A percentile compares a stretch with the other conserved stretches of the same genome.
Evolutionary conservation across 2,113 vertebrate genomes (phyloP).

Genomic region (Odocoileus virginianus): DNA sequence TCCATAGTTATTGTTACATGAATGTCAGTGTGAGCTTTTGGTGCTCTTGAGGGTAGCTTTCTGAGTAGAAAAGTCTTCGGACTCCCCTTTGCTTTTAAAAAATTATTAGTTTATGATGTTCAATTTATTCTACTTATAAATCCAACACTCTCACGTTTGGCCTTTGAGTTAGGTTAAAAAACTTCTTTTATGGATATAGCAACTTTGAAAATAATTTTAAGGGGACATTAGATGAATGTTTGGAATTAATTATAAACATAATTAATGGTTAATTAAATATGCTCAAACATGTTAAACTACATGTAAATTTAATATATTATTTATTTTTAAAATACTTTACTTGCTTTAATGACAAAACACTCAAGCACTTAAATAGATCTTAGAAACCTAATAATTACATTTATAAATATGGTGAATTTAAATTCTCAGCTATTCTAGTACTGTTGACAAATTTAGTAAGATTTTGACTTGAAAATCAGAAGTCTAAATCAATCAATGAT

Average conservation of each 20-base stretch:
- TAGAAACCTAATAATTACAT: not conserved
- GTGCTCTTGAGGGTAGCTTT: not conserved
- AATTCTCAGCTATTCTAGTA: not conserved
- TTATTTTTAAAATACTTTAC: not conserved
- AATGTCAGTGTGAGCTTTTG: not conserved
- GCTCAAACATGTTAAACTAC: not conserved
- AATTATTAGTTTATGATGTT: not conserved
- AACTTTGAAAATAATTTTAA: not conserved
- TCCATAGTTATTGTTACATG: no score
- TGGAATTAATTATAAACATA: not conserved
- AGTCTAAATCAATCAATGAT: not conserved
- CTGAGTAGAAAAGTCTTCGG: not conserved
- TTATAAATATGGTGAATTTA: not conserved
- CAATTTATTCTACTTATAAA: not conserved
- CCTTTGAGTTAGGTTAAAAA: not conserved
- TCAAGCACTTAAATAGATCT: not conserved
- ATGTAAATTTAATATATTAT: not conserved
- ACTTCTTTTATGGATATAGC: not conserved
- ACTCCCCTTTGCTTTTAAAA: not conserved
- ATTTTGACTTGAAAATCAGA: slow-evolving; percentile 4
- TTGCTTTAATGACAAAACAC: not conserved
- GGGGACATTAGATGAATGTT: not conserved
- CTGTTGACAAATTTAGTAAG: not conserved
- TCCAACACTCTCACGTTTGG: not conserved
- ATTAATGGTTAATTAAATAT: not conserved